A percentile compares a stretch with the other conserved stretches of the same genome.
Conservation (phyloP, 2,888 invertebrate species). For the Corbicula japonica region DNA sequence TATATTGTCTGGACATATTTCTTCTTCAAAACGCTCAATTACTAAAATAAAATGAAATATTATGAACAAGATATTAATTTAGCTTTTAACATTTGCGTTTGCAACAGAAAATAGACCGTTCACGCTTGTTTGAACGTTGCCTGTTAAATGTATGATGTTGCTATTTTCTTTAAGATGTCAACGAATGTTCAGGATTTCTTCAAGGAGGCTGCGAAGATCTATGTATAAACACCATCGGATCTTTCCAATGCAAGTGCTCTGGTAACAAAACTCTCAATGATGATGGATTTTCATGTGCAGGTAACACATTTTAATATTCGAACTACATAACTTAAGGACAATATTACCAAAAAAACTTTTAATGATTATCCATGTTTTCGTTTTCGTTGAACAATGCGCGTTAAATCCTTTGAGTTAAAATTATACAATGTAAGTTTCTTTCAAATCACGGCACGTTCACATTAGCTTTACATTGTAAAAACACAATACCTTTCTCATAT, state of each 20-base stretch:
- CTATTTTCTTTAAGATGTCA: constrained; percentile 17
- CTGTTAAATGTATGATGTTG: background rate
- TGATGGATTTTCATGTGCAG: constrained; percentile 28
- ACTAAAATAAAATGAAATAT: background rate
- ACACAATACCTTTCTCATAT: no score
- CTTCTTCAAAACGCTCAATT: background rate
- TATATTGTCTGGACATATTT: background rate
- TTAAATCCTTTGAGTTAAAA: no score
- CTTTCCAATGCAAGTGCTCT: constrained; percentile 22
- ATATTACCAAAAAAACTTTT: no score
- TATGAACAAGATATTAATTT: background rate
- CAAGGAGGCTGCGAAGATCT: constrained; percentile 40
- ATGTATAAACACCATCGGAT: constrained; percentile 33
- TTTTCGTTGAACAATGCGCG: no score
- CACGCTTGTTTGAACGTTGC: background rate
- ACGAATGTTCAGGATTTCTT: constrained; percentile 40
- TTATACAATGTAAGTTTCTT: no score
- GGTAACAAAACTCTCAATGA: constrained; percentile 18
- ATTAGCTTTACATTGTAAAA: no score
- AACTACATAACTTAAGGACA: no score
- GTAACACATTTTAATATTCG: no score
- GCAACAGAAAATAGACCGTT: background rate
- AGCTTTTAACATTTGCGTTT: background rate
- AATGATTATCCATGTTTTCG: no score
- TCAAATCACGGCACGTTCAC: no score